Conservation (phyloP, 2,797 vertebrate species). For the Hephaestus fuliginosus region DNA sequence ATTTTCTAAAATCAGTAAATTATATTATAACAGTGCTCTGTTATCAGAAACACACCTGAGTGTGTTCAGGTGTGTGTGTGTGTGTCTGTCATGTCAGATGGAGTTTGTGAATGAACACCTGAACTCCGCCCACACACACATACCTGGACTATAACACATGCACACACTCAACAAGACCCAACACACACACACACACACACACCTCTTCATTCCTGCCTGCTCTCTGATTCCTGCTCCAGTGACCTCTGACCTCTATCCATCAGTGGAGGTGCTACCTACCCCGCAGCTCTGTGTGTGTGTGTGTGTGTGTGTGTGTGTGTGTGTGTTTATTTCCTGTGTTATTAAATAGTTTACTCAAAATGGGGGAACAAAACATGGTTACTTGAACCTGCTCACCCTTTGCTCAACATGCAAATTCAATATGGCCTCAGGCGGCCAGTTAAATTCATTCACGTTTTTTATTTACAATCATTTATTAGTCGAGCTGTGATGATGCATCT, state of each 20-base stretch:
- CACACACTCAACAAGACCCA: neutral
- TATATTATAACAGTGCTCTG: neutral
- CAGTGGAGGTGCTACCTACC: slow-evolving; percentile 58
- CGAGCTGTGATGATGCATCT: too few relatives aligned
- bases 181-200: slow-evolving; percentile 40
- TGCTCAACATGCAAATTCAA: too few relatives aligned
- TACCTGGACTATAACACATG: slow-evolving; percentile 6
- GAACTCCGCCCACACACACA: slow-evolving; percentile 39
- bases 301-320: slow-evolving; percentile 25
- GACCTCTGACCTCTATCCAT: slow-evolving; percentile 71
- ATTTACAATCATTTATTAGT: too few relatives aligned
- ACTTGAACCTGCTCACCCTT: too few relatives aligned
- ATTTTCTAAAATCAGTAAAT: neutral
- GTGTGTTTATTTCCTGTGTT: slow-evolving; percentile 1
- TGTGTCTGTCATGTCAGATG: slow-evolving; percentile 52
- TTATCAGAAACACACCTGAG: neutral
- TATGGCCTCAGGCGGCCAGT: too few relatives aligned
- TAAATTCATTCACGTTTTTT: too few relatives aligned
- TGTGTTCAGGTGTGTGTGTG: slow-evolving; percentile 50
- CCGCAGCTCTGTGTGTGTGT: slow-evolving; percentile 19
- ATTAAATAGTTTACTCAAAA: too few relatives aligned
- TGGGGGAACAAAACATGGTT: too few relatives aligned
- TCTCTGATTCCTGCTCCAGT: slow-evolving; percentile 46
- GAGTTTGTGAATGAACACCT: slow-evolving; percentile 79
- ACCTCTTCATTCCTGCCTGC: slow-evolving; percentile 47